Evolutionary conservation across 2,113 vertebrate genomes (phyloP), one percentile per base, ranked within the genome.

Genomic region (Myxocyprinus asiaticus): DNA sequence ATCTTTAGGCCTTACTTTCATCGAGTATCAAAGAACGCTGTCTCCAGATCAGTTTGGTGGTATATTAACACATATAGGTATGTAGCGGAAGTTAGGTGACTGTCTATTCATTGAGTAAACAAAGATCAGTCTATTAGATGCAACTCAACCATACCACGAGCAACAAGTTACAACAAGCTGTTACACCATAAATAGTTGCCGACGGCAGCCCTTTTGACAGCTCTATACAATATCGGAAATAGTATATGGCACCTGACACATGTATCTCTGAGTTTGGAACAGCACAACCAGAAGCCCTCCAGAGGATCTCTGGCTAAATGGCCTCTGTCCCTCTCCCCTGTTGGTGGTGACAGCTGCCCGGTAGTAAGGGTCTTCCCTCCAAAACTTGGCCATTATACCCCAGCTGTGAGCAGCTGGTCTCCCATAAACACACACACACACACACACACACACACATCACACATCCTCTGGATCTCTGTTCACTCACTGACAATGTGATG

Each of bases 401-500:
- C 91, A 92, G 90, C 91, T 91, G 92, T 85, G 91, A 92, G 91
- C 92, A 93, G 90, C 92, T 93, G 93, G 90, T 89, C 88, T 78
- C 72, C 79, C 64, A 44, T 77, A 76, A 80, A 33, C 22, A 33
- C 22, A 33, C 22, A 33, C 22, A 33, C 22, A 33, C 22, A 33
- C 22, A 33, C 22, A 81, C 51, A 78, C 67, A 71, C 77, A 79
- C 68, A 75, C 81, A 67, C 75, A 79, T 58, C 59, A 78, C 76
- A 78, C 81, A 74, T 47, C 50, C 55, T 64, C 72, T 70, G 62
- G 66, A 70, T 59, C 43, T 14, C 61, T 65, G 70, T 73, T 73
- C 76, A 66, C 70, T 81, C 80, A 81, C 81, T 66, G 66, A 70
- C 76, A 79, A 48, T 84, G 79, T 84, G 79, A 84, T 84, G 83